Evolutionary conservation across 2,797 vertebrate species (phyloP).

Genomic region (Gymnothorax javanicus): DNA sequence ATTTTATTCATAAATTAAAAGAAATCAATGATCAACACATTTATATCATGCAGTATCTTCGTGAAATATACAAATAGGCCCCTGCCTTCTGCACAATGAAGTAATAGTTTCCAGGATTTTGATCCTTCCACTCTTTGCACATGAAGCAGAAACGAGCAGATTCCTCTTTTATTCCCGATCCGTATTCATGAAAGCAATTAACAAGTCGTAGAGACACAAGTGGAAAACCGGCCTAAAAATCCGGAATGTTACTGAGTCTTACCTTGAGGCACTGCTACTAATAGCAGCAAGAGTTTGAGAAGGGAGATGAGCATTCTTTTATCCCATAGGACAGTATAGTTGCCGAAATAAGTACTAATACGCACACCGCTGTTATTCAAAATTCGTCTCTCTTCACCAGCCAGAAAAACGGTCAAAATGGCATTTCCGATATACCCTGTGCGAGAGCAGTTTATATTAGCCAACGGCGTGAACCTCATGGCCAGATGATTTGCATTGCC

Average conservation of each 20-base stretch:
- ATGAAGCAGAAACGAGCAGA: too few species aligned
- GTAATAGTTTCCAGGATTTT: too few species aligned
- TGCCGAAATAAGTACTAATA: not conserved
- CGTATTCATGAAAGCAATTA: too few species aligned
- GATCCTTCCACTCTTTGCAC: too few species aligned
- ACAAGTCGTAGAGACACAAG: too few species aligned
- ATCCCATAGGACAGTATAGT: not conserved
- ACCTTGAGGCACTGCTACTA: not conserved
- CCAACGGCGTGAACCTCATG: not conserved
- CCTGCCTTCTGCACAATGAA: too few species aligned
- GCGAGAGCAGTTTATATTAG: not conserved
- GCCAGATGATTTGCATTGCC: not conserved
- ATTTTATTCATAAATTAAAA: too few species aligned
- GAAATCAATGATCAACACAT: too few species aligned
- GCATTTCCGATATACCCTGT: not conserved
- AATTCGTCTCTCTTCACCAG: not conserved
- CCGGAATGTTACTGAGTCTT: not conserved
- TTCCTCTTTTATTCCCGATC: too few species aligned
- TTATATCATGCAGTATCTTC: too few species aligned
- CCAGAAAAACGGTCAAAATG: not conserved
- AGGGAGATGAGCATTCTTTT: not conserved
- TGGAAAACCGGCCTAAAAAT: not conserved
- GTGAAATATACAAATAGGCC: too few species aligned
- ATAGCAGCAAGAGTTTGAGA: not conserved
- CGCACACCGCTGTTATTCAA: not conserved